These are phyloP conservation scores for Corydoras sp. DNA, from an alignment of 2,113 vertebrate species.

Conservation along the genomic window DNA sequence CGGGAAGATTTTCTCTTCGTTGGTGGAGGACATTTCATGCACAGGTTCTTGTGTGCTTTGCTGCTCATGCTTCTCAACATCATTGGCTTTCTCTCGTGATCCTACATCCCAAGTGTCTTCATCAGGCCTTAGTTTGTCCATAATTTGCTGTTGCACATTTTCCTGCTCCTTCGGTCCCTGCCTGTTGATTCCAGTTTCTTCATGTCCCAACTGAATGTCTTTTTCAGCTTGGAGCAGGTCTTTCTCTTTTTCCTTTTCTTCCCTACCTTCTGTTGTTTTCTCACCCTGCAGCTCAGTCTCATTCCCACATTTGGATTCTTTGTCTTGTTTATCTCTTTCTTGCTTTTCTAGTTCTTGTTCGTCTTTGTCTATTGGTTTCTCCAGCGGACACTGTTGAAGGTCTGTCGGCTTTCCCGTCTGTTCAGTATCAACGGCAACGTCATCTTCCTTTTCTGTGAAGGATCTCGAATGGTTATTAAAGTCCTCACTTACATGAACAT, in stretches of 20 bases:
- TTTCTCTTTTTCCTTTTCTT: background rate
- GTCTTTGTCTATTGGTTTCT: constrained; percentile 3
- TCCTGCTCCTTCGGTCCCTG: constrained; percentile 5
- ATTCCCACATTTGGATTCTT: background rate
- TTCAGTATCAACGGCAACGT: background rate
- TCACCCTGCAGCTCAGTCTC: background rate
- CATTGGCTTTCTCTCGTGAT: background rate
- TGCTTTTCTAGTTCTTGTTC: background rate
- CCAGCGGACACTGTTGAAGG: constrained; percentile 2
- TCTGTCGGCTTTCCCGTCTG: background rate
- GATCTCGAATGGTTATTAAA: background rate
- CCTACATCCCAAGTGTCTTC: background rate
- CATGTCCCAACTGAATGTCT: too few relatives aligned
- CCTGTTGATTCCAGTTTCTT: too few relatives aligned
- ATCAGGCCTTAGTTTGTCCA: background rate
- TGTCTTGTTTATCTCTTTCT: constrained; percentile 6
- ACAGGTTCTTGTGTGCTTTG: background rate
- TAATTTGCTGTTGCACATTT: constrained; percentile 7
- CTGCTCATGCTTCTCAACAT: constrained; percentile 1
- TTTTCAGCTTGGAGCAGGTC: constrained; percentile 3
- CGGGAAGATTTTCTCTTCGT: background rate
- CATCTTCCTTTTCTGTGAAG: background rate
- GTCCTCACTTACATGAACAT: background rate
- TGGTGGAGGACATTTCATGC: background rate
- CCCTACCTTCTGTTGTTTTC: background rate